phyloP scores from a whole-genome alignment of 2,888 invertebrate genomes.

The Plebejus anna region DNA sequence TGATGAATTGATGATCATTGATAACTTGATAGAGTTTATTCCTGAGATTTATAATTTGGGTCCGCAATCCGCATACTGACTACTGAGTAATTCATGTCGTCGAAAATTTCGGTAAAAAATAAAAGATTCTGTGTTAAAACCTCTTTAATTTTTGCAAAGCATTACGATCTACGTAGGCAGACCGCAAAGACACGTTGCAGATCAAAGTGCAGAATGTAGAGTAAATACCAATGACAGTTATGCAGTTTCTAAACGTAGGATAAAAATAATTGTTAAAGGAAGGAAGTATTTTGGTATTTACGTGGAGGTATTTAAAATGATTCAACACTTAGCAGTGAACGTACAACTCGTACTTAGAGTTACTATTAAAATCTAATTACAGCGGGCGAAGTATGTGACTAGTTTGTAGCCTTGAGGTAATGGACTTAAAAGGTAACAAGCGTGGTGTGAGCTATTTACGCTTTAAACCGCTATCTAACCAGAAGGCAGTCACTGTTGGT shows the following conservation, averaged over 20 bases:
- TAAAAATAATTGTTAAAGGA: background rate
- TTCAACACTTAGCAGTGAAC: constrained; percentile 5
- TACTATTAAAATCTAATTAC: constrained; percentile 9
- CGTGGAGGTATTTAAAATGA: background rate
- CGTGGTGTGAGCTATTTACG: constrained; percentile 7
- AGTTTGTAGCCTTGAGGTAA: constrained; percentile 16
- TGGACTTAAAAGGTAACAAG: constrained; percentile 2
- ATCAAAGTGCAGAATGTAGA: background rate
- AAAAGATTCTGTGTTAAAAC: background rate
- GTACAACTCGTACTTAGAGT: background rate
- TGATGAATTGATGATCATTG: too few species aligned
- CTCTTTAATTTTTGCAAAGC: background rate
- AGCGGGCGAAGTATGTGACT: constrained; percentile 1
- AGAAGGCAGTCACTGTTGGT: background rate
- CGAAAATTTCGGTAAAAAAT: background rate
- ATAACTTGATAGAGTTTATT: background rate
- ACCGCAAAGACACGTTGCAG: background rate
- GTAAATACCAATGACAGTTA: background rate
- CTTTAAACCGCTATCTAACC: background rate
- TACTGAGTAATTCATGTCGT: too few species aligned
- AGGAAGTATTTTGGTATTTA: background rate
- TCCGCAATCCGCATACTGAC: too few species aligned
- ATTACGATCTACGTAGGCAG: background rate
- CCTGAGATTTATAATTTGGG: background rate
- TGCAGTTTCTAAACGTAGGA: background rate